A percentile compares a stretch with the other conserved stretches of the same genome.
These are phyloP conservation scores for Unio delphinus DNA, from an alignment of 2,888 invertebrate genomes.

Conservation along the genomic window DNA sequence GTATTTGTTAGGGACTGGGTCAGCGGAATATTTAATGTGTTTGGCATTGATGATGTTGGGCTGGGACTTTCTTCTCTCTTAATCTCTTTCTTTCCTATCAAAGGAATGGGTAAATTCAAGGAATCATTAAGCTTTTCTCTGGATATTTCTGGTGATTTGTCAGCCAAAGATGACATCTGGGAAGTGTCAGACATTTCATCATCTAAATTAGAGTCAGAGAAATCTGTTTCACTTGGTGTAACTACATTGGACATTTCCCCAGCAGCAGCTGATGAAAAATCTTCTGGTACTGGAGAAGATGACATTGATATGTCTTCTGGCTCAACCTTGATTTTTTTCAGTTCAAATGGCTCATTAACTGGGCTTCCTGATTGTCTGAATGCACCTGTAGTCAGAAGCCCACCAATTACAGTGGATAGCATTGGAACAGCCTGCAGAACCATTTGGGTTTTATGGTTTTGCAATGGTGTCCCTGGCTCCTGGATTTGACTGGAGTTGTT, in stretches of 20 bases:
- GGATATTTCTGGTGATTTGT: slow-evolving; percentile 15
- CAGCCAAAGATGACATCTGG: background rate
- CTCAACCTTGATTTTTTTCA: slow-evolving; percentile 32
- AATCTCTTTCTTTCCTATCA: background rate
- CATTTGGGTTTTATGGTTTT: too few relatives aligned
- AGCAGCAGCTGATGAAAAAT: too few relatives aligned
- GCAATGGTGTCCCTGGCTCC: background rate
- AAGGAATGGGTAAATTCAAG: slow-evolving; percentile 43
- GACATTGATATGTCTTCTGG: slow-evolving; percentile 14
- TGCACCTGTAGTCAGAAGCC: slow-evolving; percentile 1
- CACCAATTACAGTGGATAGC: background rate
- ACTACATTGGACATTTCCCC: background rate
- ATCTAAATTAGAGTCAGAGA: slow-evolving; percentile 15
- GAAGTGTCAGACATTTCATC: slow-evolving; percentile 15
- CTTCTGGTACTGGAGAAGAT: background rate
- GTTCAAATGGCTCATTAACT: slow-evolving; percentile 20
- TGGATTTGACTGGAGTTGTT: slow-evolving; percentile 5
- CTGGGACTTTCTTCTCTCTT: background rate
- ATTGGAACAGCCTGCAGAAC: background rate
- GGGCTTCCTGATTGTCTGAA: slow-evolving; percentile 17
- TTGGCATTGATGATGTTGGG: background rate
- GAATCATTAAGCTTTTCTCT: slow-evolving; percentile 43
- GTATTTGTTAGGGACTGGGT: background rate
- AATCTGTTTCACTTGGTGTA: slow-evolving; percentile 21
- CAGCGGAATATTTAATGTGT: background rate